Evolutionary conservation across 2,797 vertebrate species (phyloP).

Genomic region (Ciconia nigra): DNA sequence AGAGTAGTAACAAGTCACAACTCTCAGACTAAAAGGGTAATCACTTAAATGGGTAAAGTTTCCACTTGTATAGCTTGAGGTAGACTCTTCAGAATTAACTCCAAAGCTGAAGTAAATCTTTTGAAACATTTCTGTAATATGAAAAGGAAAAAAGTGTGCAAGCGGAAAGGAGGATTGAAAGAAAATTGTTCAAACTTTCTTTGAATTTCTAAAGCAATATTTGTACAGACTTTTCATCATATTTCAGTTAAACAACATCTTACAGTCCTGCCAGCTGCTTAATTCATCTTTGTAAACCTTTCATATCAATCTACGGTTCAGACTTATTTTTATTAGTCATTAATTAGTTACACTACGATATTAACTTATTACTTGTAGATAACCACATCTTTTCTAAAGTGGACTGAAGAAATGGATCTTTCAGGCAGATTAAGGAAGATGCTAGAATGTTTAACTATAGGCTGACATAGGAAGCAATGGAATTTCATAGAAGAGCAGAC

Average conservation of each 20-base stretch:
- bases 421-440: not conserved
- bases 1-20: not conserved
- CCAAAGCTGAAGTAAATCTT: not conserved
- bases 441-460: not conserved
- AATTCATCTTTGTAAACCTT: not conserved
- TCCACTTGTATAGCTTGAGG: not conserved
- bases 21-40: not conserved
- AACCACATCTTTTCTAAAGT: not conserved
- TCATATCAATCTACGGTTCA: not conserved
- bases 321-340: not conserved
- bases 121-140: not conserved
- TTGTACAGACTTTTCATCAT: not conserved
- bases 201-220: not conserved
- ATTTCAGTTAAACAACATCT: not conserved
- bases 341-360: not conserved
- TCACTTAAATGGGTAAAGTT: not conserved
- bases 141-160: not conserved
- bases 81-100: not conserved
- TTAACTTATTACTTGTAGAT: not conserved
- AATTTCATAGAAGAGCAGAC: not conserved
- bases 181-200: not conserved
- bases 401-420: not conserved
- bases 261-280: not conserved
- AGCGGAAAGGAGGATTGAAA: not conserved
- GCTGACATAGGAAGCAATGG: not conserved